Percentiles rank a stretch among this genome's conserved stretches.
phyloP scores from a whole-genome alignment of 2,113 vertebrate genomes.

The Pangasianodon hypophthalmus region DNA sequence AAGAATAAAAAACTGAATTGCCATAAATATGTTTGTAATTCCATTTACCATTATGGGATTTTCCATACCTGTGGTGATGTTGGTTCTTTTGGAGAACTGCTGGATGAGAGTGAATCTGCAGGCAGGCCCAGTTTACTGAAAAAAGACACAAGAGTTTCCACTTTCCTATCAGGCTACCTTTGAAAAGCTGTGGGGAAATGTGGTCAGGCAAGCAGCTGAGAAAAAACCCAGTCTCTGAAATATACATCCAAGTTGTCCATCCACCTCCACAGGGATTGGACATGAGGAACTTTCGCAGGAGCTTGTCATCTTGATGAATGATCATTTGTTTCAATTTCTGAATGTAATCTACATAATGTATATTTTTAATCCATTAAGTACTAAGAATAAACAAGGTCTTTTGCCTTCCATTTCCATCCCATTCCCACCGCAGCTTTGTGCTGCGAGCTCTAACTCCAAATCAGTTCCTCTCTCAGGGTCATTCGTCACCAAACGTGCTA shows the following conservation, averaged over 20 bases:
- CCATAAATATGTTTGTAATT: neutral
- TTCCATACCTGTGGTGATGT: slow-evolving; percentile 68
- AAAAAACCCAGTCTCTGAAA: neutral
- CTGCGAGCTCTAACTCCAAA: neutral
- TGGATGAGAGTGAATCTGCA: slow-evolving; percentile 65
- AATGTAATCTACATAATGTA: neutral
- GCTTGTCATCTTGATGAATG: neutral
- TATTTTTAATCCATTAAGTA: neutral
- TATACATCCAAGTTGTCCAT: neutral
- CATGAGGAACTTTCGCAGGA: too few relatives aligned
- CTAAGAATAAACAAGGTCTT: neutral
- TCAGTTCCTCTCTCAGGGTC: slow-evolving; percentile 1
- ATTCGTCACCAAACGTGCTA: neutral
- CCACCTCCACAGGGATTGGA: neutral
- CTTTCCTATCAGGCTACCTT: neutral
- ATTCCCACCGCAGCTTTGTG: neutral
- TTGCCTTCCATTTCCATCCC: too few relatives aligned
- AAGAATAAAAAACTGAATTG: neutral
- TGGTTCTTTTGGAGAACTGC: slow-evolving; percentile 71
- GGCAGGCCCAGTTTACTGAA: slow-evolving; percentile 74
- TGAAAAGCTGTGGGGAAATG: neutral
- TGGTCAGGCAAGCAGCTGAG: neutral
- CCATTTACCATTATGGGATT: neutral
- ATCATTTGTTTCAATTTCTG: neutral
- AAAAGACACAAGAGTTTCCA: slow-evolving; percentile 1